A percentile compares a stretch with the other conserved stretches of the same genome.
phyloP scores from a whole-genome alignment of 2,113 vertebrate genomes.

The human (Homo sapiens) region DNA sequence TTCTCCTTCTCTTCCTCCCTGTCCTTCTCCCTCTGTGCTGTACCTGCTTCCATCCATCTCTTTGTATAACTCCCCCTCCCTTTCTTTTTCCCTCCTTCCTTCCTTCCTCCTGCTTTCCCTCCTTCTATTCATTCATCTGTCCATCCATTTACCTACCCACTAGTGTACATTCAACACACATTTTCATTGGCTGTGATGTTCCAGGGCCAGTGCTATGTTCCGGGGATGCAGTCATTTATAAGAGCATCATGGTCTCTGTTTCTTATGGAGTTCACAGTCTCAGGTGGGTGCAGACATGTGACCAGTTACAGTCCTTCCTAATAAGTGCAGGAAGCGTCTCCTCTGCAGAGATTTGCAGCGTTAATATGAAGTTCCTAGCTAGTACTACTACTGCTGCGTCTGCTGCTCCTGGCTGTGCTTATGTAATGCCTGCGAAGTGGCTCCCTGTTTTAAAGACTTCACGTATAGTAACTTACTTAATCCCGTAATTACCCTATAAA shows the following conservation, averaged over 20 bases:
- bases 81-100: neutral
- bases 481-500: neutral
- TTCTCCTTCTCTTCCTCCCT: neutral
- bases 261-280: neutral
- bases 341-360: neutral
- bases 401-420: neutral
- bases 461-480: neutral
- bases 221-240: neutral
- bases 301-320: neutral
- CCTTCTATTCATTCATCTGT: too few species aligned
- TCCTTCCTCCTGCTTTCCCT: too few species aligned
- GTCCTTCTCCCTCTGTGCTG: neutral
- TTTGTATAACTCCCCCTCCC: too few species aligned
- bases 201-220: neutral
- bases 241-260: neutral
- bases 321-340: accelerated
- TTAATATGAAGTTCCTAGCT: neutral
- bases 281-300: neutral
- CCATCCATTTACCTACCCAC: too few species aligned
- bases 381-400: too few species aligned
- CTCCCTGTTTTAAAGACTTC: neutral
- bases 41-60: neutral
- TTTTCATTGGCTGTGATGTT: neutral
- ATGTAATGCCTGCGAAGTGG: accelerated
- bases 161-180: neutral